phyloP scores from a whole-genome alignment of 2,888 invertebrate species.

The Adineta ricciae region DNA sequence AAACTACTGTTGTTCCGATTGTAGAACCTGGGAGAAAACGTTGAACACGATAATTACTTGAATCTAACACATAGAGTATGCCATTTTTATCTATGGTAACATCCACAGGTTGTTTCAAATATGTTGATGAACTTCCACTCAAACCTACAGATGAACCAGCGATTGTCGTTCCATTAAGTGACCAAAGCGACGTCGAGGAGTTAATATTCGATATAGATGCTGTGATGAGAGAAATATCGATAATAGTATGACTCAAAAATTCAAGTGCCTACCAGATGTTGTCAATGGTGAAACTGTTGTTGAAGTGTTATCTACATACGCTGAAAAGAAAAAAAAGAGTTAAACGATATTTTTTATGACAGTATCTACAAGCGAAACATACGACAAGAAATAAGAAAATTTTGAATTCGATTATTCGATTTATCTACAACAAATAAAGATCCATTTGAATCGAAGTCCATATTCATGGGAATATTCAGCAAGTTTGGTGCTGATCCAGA shows the following conservation, averaged over 20 bases:
- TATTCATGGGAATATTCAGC: background rate
- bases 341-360: too few species aligned
- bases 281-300: too few species aligned
- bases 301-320: too few species aligned
- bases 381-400: background rate
- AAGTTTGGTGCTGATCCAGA: background rate
- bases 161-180: background rate
- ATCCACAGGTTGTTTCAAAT: background rate
- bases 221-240: too few species aligned
- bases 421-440: background rate
- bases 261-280: too few species aligned
- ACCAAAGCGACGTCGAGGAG: background rate
- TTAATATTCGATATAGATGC: too few species aligned
- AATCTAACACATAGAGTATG: background rate
- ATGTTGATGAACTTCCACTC: background rate
- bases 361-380: background rate
- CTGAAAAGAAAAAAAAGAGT: too few species aligned
- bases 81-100: background rate
- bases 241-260: too few species aligned
- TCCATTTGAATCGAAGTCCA: background rate
- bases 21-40: background rate
- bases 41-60: background rate
- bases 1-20: background rate
- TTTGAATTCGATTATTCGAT: background rate
- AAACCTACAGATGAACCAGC: background rate